Conservation (phyloP, 2,113 vertebrate genomes). For the Pachyramphus minor region DNA sequence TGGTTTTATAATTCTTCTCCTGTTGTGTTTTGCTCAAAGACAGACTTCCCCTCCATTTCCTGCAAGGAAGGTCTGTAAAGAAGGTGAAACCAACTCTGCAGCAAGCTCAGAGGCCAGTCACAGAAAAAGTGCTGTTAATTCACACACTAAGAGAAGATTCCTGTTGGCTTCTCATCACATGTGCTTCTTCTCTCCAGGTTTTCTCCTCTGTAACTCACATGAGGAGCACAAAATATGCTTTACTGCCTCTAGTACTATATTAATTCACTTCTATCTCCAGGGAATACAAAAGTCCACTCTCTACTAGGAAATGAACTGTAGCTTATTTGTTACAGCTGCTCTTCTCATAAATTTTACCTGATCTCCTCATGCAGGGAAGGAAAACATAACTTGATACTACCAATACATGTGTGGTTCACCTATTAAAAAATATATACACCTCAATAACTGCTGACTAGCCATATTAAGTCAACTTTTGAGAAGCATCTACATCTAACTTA, state of each 20-base stretch:
- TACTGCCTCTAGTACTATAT: not conserved
- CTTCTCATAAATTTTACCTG: not conserved
- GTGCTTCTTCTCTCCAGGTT: not conserved
- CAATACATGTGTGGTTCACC: not conserved
- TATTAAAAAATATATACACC: not conserved
- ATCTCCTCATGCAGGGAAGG: not conserved
- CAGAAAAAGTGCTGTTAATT: not conserved
- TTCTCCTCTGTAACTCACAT: not conserved
- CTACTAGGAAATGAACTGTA: not conserved
- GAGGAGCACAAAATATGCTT: not conserved
- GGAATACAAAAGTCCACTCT: not conserved
- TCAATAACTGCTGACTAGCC: not conserved
- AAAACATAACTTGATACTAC: not conserved
- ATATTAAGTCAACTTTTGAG: not conserved
- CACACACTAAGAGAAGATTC: not conserved
- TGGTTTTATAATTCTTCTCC: not conserved
- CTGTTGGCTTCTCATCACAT: not conserved
- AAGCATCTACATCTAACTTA: not conserved
- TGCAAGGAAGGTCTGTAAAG: not conserved
- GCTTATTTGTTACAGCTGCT: not conserved
- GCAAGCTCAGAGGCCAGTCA: not conserved
- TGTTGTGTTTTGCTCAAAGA: not conserved
- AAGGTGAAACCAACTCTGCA: not conserved
- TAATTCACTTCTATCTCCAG: not conserved
- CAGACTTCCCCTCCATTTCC: not conserved